phyloP scores from a whole-genome alignment of 1,140 invertebrate species.

The Anastrepha obliqua region DNA sequence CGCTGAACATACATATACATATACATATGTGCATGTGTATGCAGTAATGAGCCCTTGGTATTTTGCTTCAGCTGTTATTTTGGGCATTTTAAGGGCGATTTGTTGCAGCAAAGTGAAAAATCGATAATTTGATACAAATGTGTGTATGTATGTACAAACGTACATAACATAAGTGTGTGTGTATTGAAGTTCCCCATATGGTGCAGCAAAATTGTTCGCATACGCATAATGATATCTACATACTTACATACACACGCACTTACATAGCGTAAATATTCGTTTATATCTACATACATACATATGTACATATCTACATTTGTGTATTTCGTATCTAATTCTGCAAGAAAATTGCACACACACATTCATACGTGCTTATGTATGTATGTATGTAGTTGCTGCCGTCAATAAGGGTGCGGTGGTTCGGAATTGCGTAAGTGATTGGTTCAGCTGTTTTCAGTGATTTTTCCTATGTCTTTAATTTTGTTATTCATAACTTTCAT shows the following conservation, averaged over 20 bases:
- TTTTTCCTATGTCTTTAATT: conserved; percentile 4
- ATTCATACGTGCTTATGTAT: background rate
- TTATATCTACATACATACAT: background rate
- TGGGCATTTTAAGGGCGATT: background rate
- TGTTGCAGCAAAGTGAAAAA: conserved; percentile 47
- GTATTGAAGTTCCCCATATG: too few relatives aligned
- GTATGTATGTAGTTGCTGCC: background rate
- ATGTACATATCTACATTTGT: background rate
- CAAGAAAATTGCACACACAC: background rate
- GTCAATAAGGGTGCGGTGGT: conserved; percentile 18
- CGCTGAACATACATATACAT: too few relatives aligned
- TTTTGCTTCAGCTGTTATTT: background rate
- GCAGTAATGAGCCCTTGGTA: background rate
- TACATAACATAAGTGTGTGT: background rate
- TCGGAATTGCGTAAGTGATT: conserved; percentile 17
- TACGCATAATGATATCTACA: background rate
- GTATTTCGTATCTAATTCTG: background rate
- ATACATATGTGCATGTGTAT: background rate
- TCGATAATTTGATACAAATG: background rate
- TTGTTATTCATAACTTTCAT: background rate
- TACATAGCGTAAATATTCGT: background rate
- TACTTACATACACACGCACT: background rate
- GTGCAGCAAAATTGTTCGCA: background rate
- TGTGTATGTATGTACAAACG: background rate
- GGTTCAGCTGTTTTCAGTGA: conserved; percentile 28